Percentiles rank a stretch among this genome's conserved stretches.
Evolutionary conservation across 2,113 vertebrate genomes (phyloP).

Genomic region (Prunella fulvescens): DNA sequence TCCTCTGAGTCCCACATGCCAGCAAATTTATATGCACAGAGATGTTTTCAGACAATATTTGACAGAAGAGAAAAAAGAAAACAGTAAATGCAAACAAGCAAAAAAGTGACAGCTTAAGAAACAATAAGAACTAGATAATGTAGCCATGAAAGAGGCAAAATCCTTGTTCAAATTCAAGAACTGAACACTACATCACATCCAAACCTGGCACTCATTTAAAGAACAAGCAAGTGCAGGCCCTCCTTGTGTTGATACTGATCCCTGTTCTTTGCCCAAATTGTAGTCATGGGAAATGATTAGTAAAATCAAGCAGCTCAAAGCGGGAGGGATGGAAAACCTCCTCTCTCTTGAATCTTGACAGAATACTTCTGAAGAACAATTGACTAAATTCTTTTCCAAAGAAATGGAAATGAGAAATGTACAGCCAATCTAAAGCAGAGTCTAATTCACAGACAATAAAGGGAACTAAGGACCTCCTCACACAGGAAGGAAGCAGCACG

Average conservation of each 20-base stretch:
- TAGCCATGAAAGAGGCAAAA: not conserved
- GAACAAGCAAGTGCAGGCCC: not conserved
- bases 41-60: not conserved
- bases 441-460: not conserved
- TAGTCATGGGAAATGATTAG: not conserved
- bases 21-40: not conserved
- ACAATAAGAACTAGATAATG: not conserved
- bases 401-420: not conserved
- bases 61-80: not conserved
- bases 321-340: not conserved
- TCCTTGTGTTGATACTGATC: accelerated
- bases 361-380: not conserved
- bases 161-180: not conserved
- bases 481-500: not conserved
- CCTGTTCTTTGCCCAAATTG: not conserved
- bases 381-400: not conserved
- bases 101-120: not conserved
- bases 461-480: not conserved
- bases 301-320: not conserved
- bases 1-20: not conserved
- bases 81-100: not conserved
- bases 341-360: not conserved
- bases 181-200: not conserved
- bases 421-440: not conserved
- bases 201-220: not conserved